phyloP scores from a whole-genome alignment of 2,797 vertebrate genomes.

The Calcarius lapponicus region DNA sequence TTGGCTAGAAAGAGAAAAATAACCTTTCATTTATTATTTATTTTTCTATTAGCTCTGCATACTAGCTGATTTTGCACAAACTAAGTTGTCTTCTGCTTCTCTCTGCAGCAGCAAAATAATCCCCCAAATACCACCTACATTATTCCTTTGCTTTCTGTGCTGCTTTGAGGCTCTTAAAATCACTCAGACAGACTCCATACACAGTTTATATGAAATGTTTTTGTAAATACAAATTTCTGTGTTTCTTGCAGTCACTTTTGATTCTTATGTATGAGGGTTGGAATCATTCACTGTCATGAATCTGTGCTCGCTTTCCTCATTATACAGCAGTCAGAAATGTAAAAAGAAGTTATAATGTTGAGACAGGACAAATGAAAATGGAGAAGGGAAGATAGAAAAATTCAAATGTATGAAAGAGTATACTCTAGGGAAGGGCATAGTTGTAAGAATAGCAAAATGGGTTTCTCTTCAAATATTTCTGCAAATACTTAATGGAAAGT shows the following conservation, averaged over 20 bases:
- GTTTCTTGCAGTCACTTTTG: not conserved
- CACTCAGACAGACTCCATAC: not conserved
- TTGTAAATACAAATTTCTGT: not conserved
- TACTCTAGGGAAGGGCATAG: not conserved
- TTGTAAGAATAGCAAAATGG: not conserved
- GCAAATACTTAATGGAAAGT: not conserved
- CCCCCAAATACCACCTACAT: not conserved
- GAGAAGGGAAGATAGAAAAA: not conserved
- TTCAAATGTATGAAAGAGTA: not conserved
- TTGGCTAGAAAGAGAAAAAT: not conserved
- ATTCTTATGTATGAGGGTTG: not conserved
- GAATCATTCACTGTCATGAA: not conserved
- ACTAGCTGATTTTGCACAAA: slow-evolving; percentile 1
- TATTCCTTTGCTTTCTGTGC: not conserved
- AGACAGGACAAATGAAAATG: not conserved
- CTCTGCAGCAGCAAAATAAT: not conserved
- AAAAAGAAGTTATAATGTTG: not conserved
- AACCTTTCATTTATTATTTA: slow-evolving; percentile 45
- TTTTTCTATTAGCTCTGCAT: not conserved
- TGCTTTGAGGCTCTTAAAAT: not conserved
- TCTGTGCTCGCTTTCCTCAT: not conserved
- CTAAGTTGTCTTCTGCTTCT: not conserved
- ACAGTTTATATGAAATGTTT: not conserved
- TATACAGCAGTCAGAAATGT: not conserved
- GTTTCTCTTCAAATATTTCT: not conserved